These are phyloP conservation scores for Acanthosoma haemorrhoidale DNA, from an alignment of 2,888 invertebrate species.

Conservation along the genomic window DNA sequence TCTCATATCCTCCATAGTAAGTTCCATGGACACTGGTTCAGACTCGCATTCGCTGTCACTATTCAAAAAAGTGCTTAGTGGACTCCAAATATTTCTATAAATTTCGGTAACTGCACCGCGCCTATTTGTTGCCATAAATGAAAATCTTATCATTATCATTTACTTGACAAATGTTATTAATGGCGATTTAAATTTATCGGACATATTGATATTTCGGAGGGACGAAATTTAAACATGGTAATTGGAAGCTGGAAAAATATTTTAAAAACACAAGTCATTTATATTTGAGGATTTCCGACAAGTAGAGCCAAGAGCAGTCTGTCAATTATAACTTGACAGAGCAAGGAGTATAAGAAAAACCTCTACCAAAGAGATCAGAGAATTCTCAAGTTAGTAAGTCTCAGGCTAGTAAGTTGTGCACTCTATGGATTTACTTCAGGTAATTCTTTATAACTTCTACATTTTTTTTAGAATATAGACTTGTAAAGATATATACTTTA, in stretches of 20 bases:
- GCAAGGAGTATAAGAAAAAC: neutral
- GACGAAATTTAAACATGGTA: neutral
- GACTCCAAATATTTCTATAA: constrained; percentile 17
- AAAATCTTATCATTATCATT: constrained; percentile 21
- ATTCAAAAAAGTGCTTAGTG: constrained; percentile 8
- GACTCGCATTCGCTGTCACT: constrained; percentile 24
- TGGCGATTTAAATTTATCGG: neutral
- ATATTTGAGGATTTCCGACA: neutral
- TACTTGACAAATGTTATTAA: neutral
- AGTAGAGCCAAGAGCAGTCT: neutral
- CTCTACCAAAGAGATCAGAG: neutral
- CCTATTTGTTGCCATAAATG: constrained; percentile 27
- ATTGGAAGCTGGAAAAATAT: neutral
- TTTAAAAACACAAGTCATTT: neutral
- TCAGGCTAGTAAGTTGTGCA: too few relatives aligned
- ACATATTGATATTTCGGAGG: neutral
- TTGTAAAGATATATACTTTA: too few relatives aligned
- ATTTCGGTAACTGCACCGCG: neutral
- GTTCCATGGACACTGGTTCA: constrained; percentile 17
- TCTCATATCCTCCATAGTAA: constrained; percentile 39
- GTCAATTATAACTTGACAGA: neutral
- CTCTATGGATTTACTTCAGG: too few relatives aligned
- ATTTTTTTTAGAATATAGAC: too few relatives aligned
- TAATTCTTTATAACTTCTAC: too few relatives aligned
- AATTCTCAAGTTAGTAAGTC: neutral